Evolutionary conservation across 2,888 invertebrate genomes (phyloP).

Genomic region (Camptogramma bilineatum): DNA sequence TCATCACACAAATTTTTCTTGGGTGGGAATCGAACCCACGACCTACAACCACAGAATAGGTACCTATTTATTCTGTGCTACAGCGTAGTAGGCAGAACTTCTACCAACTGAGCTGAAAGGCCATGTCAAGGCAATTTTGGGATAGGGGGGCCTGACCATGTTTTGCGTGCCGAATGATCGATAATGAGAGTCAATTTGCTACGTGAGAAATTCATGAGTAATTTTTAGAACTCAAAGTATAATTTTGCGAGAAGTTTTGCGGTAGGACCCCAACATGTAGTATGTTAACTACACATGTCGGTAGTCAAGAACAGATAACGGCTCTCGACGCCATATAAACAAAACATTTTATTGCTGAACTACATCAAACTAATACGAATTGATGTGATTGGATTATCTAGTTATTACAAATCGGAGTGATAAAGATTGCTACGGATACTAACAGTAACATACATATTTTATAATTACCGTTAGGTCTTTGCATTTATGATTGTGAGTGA

Average conservation of each 20-base stretch:
- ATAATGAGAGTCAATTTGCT: no score
- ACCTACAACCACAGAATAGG: no score
- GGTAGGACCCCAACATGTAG: constrained; percentile 26
- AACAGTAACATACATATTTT: constrained; percentile 6
- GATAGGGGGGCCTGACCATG: no score
- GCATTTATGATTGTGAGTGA: background rate
- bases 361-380: constrained; percentile 29
- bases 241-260: background rate
- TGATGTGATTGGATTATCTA: constrained; percentile 34
- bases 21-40: no score
- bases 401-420: constrained; percentile 28
- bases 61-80: no score
- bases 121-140: no score
- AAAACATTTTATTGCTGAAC: constrained; percentile 40
- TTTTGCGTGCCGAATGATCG: no score
- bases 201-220: no score
- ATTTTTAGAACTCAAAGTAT: background rate
- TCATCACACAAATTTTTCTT: no score
- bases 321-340: constrained; percentile 40
- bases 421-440: constrained; percentile 17
- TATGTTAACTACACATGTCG: constrained; percentile 38
- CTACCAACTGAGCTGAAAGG: no score
- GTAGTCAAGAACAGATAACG: constrained; percentile 37
- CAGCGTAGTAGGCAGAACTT: no score
- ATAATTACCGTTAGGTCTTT: background rate